Evolutionary conservation across 35 echinoderm and acorn worm genomes (phyloP).

Genomic region (Apostichopus japonicus): DNA sequence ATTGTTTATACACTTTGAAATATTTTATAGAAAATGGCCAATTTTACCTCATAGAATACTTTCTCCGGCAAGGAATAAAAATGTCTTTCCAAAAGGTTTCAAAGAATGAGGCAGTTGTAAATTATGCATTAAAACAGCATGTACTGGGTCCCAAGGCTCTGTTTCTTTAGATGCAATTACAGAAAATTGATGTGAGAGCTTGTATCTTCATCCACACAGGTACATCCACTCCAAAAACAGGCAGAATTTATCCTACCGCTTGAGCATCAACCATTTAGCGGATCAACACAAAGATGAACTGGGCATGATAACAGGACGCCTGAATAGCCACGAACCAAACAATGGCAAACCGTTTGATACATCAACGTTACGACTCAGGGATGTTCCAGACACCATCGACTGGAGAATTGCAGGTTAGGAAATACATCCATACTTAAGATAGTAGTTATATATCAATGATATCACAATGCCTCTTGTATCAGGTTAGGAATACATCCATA

Average conservation of each 20-base stretch:
- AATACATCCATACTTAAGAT: not conserved
- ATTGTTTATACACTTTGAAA: too few species aligned
- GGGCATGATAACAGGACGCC: slow-evolving; percentile 67
- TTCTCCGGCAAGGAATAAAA: too few species aligned
- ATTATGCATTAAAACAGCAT: too few species aligned
- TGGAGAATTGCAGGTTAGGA: slow-evolving; percentile 85
- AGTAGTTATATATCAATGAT: not conserved
- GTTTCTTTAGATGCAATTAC: too few species aligned
- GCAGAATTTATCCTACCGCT: slow-evolving; percentile 59
- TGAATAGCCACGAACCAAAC: slow-evolving; percentile 59
- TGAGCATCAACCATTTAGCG: slow-evolving; percentile 85
- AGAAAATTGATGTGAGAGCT: too few species aligned
- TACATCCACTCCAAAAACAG: slow-evolving; percentile 90
- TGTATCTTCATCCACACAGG: slow-evolving; percentile 31
- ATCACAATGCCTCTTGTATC: too few species aligned
- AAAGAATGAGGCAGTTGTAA: too few species aligned
- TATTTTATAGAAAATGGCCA: too few species aligned
- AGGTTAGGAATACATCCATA: too few species aligned
- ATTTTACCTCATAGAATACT: too few species aligned
- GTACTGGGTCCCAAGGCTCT: too few species aligned
- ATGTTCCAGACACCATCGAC: slow-evolving; percentile 68
- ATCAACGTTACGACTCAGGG: not conserved
- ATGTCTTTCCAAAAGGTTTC: too few species aligned
- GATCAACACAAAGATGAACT: slow-evolving; percentile 73
- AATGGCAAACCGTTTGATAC: slow-evolving; percentile 64